phyloP scores from a whole-genome alignment of 2,113 vertebrate species.

The Gorilla gorilla region DNA sequence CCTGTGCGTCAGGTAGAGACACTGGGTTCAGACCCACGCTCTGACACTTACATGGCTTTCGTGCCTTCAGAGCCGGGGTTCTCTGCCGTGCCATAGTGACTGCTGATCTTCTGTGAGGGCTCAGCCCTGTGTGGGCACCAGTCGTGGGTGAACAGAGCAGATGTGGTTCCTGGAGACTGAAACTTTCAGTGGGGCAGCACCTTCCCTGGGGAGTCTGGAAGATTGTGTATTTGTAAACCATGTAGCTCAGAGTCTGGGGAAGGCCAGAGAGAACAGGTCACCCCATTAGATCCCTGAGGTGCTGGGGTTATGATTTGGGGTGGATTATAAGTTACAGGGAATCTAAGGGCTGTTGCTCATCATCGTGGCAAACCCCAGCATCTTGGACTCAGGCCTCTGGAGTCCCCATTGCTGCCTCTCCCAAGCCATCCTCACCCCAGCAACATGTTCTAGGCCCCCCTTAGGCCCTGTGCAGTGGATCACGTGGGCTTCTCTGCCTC shows the following conservation, averaged over 20 bases:
- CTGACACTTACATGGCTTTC: rapidly evolving
- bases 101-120: rapidly evolving
- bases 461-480: rapidly evolving
- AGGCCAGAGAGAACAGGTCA: not conserved
- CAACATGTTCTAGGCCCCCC: rapidly evolving
- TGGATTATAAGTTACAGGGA: rapidly evolving
- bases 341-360: not conserved
- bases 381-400: too few species aligned
- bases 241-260: not conserved
- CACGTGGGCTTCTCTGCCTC: not conserved
- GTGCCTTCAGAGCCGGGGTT: not conserved
- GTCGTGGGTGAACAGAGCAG: not conserved
- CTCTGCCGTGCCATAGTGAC: rapidly evolving
- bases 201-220: rapidly evolving
- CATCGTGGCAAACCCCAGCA: not conserved
- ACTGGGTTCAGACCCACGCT: not conserved
- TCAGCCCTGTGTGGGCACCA: rapidly evolving
- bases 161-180: not conserved
- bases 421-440: rapidly evolving
- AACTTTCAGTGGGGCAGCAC: rapidly evolving
- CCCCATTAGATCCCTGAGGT: rapidly evolving
- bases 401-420: not conserved
- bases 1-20: not conserved
- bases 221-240: rapidly evolving
- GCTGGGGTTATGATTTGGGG: rapidly evolving